Evolutionary conservation across 2,113 vertebrate genomes (phyloP).

Genomic region (Megaceryle maxima): DNA sequence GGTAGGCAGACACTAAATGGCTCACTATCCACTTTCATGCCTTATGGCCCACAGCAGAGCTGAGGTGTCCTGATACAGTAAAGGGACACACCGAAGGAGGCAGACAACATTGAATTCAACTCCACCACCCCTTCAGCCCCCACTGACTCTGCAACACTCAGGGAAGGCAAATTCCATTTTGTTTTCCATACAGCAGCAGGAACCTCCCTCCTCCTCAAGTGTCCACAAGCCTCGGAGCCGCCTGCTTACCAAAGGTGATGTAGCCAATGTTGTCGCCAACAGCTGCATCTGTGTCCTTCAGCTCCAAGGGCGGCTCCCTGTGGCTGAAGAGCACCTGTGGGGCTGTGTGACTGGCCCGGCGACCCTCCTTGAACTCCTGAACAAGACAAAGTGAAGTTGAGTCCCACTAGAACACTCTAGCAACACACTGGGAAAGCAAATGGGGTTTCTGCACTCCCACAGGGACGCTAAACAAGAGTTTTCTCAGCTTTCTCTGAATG

Average conservation of each 20-base stretch:
- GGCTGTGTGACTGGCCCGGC: constrained; percentile 96
- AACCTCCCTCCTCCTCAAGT: neutral
- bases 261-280: constrained; percentile 98
- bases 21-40: neutral
- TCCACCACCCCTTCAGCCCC: neutral
- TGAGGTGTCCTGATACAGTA: neutral
- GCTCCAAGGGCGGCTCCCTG: constrained; percentile 95
- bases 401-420: neutral
- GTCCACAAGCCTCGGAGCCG: neutral
- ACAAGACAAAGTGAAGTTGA: constrained; percentile 10
- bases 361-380: constrained; percentile 98
- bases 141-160: neutral
- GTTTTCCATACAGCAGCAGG: neutral
- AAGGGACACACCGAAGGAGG: neutral
- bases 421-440: neutral
- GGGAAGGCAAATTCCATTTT: neutral
- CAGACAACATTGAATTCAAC: neutral
- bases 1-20: neutral
- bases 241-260: constrained; percentile 92
- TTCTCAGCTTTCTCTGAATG: neutral
- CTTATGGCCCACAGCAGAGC: neutral
- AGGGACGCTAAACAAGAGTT: neutral
- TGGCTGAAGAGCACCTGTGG: constrained; percentile 98
- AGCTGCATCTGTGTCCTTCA: constrained; percentile 94
- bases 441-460: neutral